These are phyloP conservation scores for Eclectus roratus DNA, from an alignment of 2,113 vertebrate species.

Conservation along the genomic window DNA sequence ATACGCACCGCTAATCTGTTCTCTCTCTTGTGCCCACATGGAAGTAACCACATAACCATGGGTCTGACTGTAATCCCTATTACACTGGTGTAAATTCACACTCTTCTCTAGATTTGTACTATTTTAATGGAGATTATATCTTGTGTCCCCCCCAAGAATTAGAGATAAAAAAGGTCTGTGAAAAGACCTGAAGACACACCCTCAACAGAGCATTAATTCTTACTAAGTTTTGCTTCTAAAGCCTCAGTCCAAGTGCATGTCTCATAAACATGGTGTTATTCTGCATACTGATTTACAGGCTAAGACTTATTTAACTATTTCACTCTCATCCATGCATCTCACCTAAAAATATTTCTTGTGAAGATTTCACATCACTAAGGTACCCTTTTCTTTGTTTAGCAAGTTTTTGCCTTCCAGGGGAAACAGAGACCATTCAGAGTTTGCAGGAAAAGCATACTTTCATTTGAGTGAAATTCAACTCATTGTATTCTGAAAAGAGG, in stretches of 20 bases:
- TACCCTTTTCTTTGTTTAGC: not conserved
- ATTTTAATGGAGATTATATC: not conserved
- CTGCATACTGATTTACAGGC: not conserved
- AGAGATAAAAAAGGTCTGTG: not conserved
- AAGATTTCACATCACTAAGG: not conserved
- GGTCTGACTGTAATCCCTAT: not conserved
- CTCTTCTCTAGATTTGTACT: not conserved
- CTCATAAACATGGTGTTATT: not conserved
- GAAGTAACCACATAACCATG: not conserved
- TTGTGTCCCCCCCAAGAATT: not conserved
- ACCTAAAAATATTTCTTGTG: not conserved
- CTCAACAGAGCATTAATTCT: not conserved
- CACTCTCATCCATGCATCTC: not conserved
- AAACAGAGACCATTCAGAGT: not conserved
- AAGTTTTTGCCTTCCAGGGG: not conserved
- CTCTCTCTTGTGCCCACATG: not conserved
- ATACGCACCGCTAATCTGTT: rapidly evolving
- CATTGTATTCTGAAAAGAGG: not conserved
- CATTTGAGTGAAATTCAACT: not conserved
- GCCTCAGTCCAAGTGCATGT: not conserved
- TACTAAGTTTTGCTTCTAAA: not conserved
- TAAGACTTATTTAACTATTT: not conserved
- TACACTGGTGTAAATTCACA: not conserved
- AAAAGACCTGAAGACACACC: not conserved
- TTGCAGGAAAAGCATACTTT: not conserved